Percentiles rank a stretch among this genome's conserved stretches.
Conservation (phyloP, 2,113 vertebrate genomes). For the Fukomys damarensis region DNA sequence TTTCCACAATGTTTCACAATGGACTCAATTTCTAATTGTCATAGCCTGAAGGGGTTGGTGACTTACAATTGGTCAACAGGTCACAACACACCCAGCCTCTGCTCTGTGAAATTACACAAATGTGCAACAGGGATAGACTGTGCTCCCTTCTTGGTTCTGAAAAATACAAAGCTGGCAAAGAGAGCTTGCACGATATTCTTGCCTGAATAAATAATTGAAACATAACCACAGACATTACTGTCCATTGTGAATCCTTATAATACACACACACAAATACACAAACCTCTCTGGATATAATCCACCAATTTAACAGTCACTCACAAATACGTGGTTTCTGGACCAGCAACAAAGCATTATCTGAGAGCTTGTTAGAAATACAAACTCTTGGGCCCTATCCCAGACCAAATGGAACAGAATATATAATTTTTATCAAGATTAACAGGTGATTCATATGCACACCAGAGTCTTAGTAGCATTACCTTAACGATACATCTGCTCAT, state of each 20-base stretch:
- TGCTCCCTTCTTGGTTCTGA: background rate
- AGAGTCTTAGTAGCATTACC: background rate
- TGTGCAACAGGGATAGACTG: background rate
- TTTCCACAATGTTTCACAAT: background rate
- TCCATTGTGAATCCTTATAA: background rate
- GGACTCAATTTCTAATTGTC: background rate
- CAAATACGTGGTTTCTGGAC: background rate
- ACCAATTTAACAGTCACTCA: background rate
- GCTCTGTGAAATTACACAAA: conserved; percentile 33
- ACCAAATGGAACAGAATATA: background rate
- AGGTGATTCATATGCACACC: background rate
- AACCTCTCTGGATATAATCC: background rate
- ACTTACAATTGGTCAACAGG: background rate
- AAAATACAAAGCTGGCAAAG: background rate
- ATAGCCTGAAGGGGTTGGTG: background rate
- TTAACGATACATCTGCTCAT: background rate
- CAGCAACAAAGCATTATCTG: conserved; percentile 21
- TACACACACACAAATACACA: background rate
- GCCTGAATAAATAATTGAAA: conserved; percentile 10
- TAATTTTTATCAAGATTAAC: conserved; percentile 16
- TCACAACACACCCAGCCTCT: background rate
- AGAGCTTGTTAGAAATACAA: conserved; percentile 16
- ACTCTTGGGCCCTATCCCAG: background rate
- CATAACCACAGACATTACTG: background rate
- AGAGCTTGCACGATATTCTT: background rate